Base-by-base conservation (phyloP, 2,797 vertebrate species). In the Bovichtus variegatus region DNA sequence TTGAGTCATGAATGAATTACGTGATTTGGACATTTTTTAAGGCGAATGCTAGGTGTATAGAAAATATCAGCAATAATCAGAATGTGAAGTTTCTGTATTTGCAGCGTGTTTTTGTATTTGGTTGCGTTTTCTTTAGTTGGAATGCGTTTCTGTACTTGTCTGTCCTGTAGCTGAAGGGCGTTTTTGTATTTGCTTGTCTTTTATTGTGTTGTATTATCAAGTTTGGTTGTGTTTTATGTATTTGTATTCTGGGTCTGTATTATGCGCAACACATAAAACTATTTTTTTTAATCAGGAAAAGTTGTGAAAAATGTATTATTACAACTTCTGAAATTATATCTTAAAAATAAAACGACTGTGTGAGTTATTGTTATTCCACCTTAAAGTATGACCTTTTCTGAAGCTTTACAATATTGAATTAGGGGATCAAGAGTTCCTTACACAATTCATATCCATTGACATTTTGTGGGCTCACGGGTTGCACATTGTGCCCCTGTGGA, bases 391-490 rank as follows among this genome's bases (percentile, higher is more conserved):
- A 86, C 83, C 84, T 86, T 90, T 80, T 40, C 60, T 72, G 64
- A 68, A 55, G 82, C 83, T 76, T 71, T 68, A 38, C 50, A 18
- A 85, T 85, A 85, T 85, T 89, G 78, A 88, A 88, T 88, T 78
- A 82, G 49, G 19, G 74, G 86, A 88, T 88, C 87, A 82, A 73
- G 78, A 89, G 78, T 84, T 85, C 76, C 82, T 78, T 79, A 65
- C 59, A 81, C 78, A 77, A 78, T 83, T 92, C 87, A 82, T 92
- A 86, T 84, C 86, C 85, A 85, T 43, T 84, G 91, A 90, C 89
- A 87, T 89, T 91, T 85, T 21, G 47, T 74, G 60, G 71, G 81
- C 80, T 89, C 74, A 57, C 47, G 3, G 85, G 84, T 86, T 82
- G 80, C 76, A 73, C 82, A 68, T 38, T 55, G 74, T 70, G 74